Evolutionary conservation across 2,888 invertebrate species (phyloP).

Genomic region (Yponomeuta sedellus): DNA sequence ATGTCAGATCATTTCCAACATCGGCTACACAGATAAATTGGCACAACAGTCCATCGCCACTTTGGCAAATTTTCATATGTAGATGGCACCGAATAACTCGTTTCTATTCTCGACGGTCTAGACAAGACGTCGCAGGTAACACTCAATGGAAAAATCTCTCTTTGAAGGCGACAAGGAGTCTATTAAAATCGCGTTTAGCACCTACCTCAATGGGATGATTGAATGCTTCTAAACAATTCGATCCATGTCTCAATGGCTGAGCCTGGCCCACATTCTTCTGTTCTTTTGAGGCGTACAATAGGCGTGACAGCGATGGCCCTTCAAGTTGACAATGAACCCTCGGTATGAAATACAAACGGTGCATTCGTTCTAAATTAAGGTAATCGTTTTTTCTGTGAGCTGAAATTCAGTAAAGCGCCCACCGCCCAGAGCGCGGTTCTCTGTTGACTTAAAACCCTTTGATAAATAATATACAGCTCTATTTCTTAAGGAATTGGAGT

Average conservation of each 20-base stretch:
- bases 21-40: not conserved
- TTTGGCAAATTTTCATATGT: not conserved
- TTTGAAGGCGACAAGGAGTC: slow-evolving; percentile 68
- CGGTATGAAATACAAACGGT: slow-evolving; percentile 47
- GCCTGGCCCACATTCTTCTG: slow-evolving; percentile 64
- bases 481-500: not conserved
- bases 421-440: slow-evolving; percentile 55
- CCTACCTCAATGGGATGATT: slow-evolving; percentile 70
- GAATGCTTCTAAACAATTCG: slow-evolving; percentile 69
- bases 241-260: slow-evolving; percentile 61
- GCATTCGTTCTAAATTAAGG: slow-evolving; percentile 61
- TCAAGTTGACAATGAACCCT: slow-evolving; percentile 46
- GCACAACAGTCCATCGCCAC: not conserved
- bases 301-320: slow-evolving; percentile 52
- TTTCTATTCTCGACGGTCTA: not conserved
- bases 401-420: slow-evolving; percentile 51
- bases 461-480: slow-evolving; percentile 22
- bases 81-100: slow-evolving; percentile 12
- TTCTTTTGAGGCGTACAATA: slow-evolving; percentile 61
- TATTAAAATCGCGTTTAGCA: slow-evolving; percentile 73
- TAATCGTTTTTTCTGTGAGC: slow-evolving; percentile 46
- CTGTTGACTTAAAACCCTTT: slow-evolving; percentile 20
- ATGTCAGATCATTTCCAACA: not conserved
- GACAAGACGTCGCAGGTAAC: slow-evolving; percentile 40
- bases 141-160: slow-evolving; percentile 54